Evolutionary conservation across 2,888 invertebrate genomes (phyloP), one percentile per base, ranked within the genome.

Genomic region (Salticus scenicus): DNA sequence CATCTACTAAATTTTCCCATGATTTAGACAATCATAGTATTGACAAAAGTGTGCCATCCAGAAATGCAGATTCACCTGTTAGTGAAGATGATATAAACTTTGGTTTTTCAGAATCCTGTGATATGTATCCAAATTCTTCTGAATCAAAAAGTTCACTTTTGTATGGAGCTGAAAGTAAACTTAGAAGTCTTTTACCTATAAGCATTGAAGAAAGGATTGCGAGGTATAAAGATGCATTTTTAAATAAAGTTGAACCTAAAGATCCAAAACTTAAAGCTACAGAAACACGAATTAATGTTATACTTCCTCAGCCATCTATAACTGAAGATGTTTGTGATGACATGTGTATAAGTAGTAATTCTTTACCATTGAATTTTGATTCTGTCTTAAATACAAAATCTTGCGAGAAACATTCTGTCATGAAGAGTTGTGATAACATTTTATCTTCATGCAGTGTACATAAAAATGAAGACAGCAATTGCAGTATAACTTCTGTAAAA

Each of bases 251-350:
- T 28, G 77, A 84, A 41, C 12, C 14, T 30, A 86, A 71, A n/a
- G 76, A 80, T 47, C 80, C 20, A 17, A 75, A 86, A 20, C 42
- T 42, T 27, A 86, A 86, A 64, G 27, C 20, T n/a, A 51, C 63
- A 71, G 76, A 86, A 76, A 86, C 74, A 24, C 75, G 86, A 76
- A 86, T 86, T 28, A 86, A 86, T 80, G 86, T 86, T 31, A 86
- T 86, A 67, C 66, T 86, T 33, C 86, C 86, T 27, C 80, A 80
- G 28, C 86, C 86, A 17, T 74, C 85, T 30, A 66, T 66, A 31
- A 66, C 79, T 27, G 73, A 84, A 33, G 66, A 30, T 64, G 70
- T 57, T 24, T 24, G 24, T 57, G 57, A 57, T 57, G 24, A 24
- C 5, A 20, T 12, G 4, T 7, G 4, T 20, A 24, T 4, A 41